These are phyloP conservation scores for Thelaira solivaga DNA, from an alignment of 2,888 invertebrate genomes.

Conservation along the genomic window DNA sequence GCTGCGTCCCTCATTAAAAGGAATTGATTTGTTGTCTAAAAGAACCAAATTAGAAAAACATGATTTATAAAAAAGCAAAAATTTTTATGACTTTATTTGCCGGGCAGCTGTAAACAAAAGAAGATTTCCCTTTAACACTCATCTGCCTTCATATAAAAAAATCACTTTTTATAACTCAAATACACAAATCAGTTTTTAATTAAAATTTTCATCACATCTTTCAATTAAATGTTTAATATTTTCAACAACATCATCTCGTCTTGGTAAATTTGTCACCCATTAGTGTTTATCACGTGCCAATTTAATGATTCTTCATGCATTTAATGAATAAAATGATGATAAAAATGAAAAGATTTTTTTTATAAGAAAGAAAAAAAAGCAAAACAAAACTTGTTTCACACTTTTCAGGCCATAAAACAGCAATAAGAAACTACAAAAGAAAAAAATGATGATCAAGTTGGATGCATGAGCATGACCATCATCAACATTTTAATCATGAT, in stretches of 20 bases:
- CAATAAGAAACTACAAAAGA: conserved; percentile 1
- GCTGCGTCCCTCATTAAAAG: too few species aligned
- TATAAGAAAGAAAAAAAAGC: not conserved
- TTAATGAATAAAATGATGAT: conserved; percentile 59
- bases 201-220: conserved; percentile 55
- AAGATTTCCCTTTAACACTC: too few species aligned
- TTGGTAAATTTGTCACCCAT: conserved; percentile 62
- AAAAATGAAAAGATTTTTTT: too few species aligned
- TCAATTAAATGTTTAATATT: conserved; percentile 58
- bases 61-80: too few species aligned
- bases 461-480: conserved; percentile 52
- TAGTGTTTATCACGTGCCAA: conserved; percentile 63
- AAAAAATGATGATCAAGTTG: conserved; percentile 36
- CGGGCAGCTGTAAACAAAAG: too few species aligned
- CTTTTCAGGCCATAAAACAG: conserved; percentile 53
- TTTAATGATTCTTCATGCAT: conserved; percentile 61
- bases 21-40: too few species aligned
- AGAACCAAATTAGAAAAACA: too few species aligned
- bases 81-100: too few species aligned
- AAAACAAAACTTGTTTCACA: conserved; percentile 52
- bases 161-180: not conserved
- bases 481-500: conserved; percentile 37
- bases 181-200: conserved; percentile 33
- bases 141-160: not conserved
- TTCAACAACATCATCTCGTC: conserved; percentile 45